Evolutionary conservation across 2,797 vertebrate species (phyloP), one percentile per base, ranked within the genome.

Genomic region (Apogon hyalosoma): DNA sequence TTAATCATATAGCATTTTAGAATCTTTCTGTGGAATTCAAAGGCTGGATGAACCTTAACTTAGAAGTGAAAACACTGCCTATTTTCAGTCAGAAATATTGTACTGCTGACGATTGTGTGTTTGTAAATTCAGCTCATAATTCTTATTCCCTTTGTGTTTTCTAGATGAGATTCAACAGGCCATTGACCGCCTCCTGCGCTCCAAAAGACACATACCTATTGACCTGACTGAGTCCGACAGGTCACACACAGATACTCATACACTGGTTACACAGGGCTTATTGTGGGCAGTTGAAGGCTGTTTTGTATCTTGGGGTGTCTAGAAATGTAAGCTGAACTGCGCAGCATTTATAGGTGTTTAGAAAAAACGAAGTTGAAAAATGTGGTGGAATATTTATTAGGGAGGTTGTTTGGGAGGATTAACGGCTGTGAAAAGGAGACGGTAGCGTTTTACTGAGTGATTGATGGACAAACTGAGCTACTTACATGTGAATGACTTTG

Each of bases 101-200:
- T 9, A 19, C 14, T 11, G 8, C 15, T 40, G 24, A 2, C 2
- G 39, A 6, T 7, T 62, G 16, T 42, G 24, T n/a, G 10, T 56
- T 43, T 6, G 14, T 58, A 57, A 65, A 51, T n/a, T 4, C 21
- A 43, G 7, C 7, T 33, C 31, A 33, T 61, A 19, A 19, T 39
- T 28, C 6, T 10, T 12, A n/a, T 21, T n/a, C 11, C 9, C 38
- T 49, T 47, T 61, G 42, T 82, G 18, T 82, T 54, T 75, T 82
- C 48, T 91, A 96, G 95, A 95, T 43, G 95, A 96, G 67, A 73
- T 93, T 66, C 94, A 95, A 64, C 94, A 94, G 51, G 92, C 86
- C 36, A 85, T 96, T 14, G 93, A 95, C 15, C 92, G 91, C 12
- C 80, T 96, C 28, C 76, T 93, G 60, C 93, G 91, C 45, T 73